phyloP scores from a whole-genome alignment of 1,140 invertebrate species.

The Conus betulinus region DNA sequence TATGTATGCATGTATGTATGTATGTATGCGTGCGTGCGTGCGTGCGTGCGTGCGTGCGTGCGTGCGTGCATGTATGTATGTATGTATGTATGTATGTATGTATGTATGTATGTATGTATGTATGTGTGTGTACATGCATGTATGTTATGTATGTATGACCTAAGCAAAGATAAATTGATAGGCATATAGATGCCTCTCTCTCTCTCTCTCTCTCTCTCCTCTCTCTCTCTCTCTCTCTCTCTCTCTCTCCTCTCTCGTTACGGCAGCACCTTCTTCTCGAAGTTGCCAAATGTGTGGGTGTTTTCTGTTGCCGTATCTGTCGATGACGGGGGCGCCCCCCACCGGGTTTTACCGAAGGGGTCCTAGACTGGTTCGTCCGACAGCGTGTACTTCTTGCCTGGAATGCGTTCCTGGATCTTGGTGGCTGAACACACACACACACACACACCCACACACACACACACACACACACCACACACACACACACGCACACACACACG shows the following conservation, averaged over 20 bases:
- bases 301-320: conserved; percentile 54
- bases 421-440: conserved; percentile 27
- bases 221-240: too few species aligned
- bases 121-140: neutral
- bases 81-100: too few species aligned
- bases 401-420: conserved; percentile 40
- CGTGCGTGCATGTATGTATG: too few species aligned
- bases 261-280: conserved; percentile 27
- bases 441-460: neutral
- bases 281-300: conserved; percentile 53
- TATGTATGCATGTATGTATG: too few species aligned
- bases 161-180: too few species aligned
- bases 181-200: neutral
- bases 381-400: conserved; percentile 35
- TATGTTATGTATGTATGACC: neutral
- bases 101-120: neutral
- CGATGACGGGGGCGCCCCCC: conserved; percentile 64
- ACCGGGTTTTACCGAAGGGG: conserved; percentile 62
- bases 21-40: too few species aligned
- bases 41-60: neutral
- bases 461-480: neutral
- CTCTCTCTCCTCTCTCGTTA: neutral
- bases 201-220: too few species aligned
- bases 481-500: neutral
- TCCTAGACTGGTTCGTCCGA: conserved; percentile 48